These are phyloP conservation scores for Parambassis ranga DNA, from an alignment of 2,797 vertebrate species.

Conservation along the genomic window DNA sequence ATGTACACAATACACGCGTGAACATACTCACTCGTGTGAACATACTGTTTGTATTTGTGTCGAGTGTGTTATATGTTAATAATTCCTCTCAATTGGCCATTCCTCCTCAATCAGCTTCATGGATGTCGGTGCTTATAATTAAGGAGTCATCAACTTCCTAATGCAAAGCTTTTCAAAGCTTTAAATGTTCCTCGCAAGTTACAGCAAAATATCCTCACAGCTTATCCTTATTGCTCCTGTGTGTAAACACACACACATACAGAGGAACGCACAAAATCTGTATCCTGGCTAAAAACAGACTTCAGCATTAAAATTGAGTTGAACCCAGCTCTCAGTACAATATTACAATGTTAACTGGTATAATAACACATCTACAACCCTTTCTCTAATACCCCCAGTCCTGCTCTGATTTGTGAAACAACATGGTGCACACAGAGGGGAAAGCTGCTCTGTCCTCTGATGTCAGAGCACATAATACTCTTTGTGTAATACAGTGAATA, in stretches of 20 bases:
- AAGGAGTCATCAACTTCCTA: slow-evolving; percentile 41
- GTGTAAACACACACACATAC: slow-evolving; percentile 10
- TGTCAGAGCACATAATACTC: slow-evolving; percentile 40
- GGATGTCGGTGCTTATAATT: slow-evolving; percentile 31
- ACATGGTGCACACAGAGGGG: background rate
- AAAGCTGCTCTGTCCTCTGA: slow-evolving; percentile 27
- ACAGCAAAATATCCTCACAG: slow-evolving; percentile 24
- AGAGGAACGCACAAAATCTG: background rate
- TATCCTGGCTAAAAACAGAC: slow-evolving; percentile 1
- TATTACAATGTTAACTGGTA: background rate
- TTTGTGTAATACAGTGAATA: slow-evolving; percentile 29
- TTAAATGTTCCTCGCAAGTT: slow-evolving; percentile 42
- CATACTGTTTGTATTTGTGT: background rate
- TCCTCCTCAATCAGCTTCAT: slow-evolving; percentile 12
- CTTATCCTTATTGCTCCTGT: slow-evolving; percentile 22
- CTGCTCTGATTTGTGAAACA: slow-evolving; percentile 31
- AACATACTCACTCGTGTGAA: background rate
- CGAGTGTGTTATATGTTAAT: too few species aligned
- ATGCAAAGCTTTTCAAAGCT: slow-evolving; percentile 53
- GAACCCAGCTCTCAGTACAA: slow-evolving; percentile 3
- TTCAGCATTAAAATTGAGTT: background rate
- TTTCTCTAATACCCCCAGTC: slow-evolving; percentile 1
- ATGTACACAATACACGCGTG: too few species aligned
- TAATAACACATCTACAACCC: background rate
- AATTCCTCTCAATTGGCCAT: background rate